Percentiles rank a stretch among this genome's conserved stretches.
phyloP scores from a whole-genome alignment of 2,888 invertebrate species.

The Dorcus hopei region DNA sequence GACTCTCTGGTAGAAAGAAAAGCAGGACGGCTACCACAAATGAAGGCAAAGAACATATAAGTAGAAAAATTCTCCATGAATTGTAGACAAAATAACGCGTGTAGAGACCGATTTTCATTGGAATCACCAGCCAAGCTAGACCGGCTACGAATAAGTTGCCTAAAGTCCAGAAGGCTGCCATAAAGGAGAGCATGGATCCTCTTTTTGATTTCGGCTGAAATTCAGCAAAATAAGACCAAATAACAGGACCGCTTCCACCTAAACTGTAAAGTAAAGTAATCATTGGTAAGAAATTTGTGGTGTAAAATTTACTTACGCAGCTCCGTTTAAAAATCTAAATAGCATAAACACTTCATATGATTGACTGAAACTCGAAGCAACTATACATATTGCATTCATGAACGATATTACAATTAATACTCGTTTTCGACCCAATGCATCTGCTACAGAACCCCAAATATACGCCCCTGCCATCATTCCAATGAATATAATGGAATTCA shows the following conservation, averaged over 20 bases:
- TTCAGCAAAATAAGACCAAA: slow-evolving; percentile 94
- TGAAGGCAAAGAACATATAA: slow-evolving; percentile 85
- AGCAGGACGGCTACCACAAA: slow-evolving; percentile 81
- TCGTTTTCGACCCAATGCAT: slow-evolving; percentile 81
- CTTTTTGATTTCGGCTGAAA: slow-evolving; percentile 89
- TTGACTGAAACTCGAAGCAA: slow-evolving; percentile 88
- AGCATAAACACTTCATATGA: slow-evolving; percentile 84
- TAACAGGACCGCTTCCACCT: slow-evolving; percentile 87
- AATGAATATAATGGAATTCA: slow-evolving; percentile 61
- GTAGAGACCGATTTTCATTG: slow-evolving; percentile 68
- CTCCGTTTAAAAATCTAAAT: slow-evolving; percentile 87
- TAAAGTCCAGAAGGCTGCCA: slow-evolving; percentile 94
- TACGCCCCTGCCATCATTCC: slow-evolving; percentile 94
- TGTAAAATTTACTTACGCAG: slow-evolving; percentile 71
- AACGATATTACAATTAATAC: slow-evolving; percentile 86
- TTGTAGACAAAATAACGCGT: slow-evolving; percentile 74
- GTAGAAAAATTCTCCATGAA: slow-evolving; percentile 88
- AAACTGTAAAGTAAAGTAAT: slow-evolving; percentile 54
- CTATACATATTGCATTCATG: slow-evolving; percentile 86
- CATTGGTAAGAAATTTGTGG: neutral
- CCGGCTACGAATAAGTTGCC: slow-evolving; percentile 91
- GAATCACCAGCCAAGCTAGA: slow-evolving; percentile 72
- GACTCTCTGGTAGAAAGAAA: slow-evolving; percentile 84
- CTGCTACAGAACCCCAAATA: slow-evolving; percentile 89
- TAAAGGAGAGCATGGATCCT: slow-evolving; percentile 88